Conservation (phyloP, 2,888 invertebrate genomes). For the Mallateleia sp. region DNA sequence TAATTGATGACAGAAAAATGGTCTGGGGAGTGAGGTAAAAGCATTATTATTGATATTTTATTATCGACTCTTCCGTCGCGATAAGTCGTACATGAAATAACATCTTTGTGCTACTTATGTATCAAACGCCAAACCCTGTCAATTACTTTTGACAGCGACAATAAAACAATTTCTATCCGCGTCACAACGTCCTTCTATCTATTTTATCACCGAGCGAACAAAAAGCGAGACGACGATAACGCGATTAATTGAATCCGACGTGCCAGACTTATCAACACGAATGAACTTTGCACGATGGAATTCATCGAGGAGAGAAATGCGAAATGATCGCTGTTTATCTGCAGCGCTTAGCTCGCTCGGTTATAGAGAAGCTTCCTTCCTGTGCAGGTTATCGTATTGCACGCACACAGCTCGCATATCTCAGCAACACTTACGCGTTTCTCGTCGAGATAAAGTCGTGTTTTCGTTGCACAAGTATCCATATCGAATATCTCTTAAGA, state of each 20-base stretch:
- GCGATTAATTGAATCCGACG: slow-evolving; percentile 72
- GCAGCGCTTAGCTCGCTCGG: slow-evolving; percentile 70
- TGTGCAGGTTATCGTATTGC: slow-evolving; percentile 78
- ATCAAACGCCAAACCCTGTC: no score
- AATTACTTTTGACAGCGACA: no score
- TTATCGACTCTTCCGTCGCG: no score
- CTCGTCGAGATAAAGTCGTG: slow-evolving; percentile 57
- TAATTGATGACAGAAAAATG: no score
- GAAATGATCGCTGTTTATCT: slow-evolving; percentile 74
- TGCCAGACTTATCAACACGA: slow-evolving; percentile 64
- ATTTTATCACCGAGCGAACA: slow-evolving; percentile 12
- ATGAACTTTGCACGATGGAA: slow-evolving; percentile 72
- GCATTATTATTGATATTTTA: no score
- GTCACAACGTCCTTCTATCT: no score
- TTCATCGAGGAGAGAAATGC: slow-evolving; percentile 74
- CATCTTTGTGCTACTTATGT: no score
- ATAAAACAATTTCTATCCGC: no score
- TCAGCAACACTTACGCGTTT: slow-evolving; percentile 49
- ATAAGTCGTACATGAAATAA: no score
- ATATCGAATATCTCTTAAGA: no score
- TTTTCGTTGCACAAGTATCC: slow-evolving; percentile 31
- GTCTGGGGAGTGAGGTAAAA: no score
- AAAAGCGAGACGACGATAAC: slow-evolving; percentile 55
- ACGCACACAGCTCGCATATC: slow-evolving; percentile 58
- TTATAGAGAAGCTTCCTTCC: slow-evolving; percentile 84